These are phyloP conservation scores for Carabus problematicus DNA, from an alignment of 2,888 invertebrate species.

Conservation along the genomic window DNA sequence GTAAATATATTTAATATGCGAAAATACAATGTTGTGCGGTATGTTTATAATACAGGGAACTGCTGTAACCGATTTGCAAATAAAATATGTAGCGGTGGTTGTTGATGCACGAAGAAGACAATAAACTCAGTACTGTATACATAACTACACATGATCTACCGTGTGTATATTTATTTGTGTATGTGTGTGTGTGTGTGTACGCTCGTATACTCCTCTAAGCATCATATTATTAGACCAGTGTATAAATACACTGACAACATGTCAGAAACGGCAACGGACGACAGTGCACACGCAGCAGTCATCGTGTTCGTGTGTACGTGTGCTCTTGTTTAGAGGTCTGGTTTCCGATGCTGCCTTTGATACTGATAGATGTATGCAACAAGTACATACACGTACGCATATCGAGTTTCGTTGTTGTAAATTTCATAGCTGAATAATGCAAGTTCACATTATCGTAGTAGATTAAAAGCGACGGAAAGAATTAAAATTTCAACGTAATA, in stretches of 20 bases:
- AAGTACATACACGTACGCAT: not conserved
- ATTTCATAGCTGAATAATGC: slow-evolving; percentile 14
- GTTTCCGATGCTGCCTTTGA: not conserved
- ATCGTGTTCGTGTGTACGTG: too few species aligned
- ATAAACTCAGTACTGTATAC: not conserved
- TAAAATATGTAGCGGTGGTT: not conserved
- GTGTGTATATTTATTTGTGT: not conserved
- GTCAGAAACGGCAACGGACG: not conserved
- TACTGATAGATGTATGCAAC: too few species aligned
- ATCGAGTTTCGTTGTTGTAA: not conserved
- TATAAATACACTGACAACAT: slow-evolving; percentile 25
- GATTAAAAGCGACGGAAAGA: slow-evolving; percentile 33
- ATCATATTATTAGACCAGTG: slow-evolving; percentile 22
- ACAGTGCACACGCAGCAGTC: not conserved
- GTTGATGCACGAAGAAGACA: not conserved
- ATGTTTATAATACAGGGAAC: too few species aligned
- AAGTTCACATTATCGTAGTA: slow-evolving; percentile 6
- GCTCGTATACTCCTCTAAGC: slow-evolving; percentile 15
- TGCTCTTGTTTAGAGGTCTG: too few species aligned
- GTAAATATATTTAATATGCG: too few species aligned
- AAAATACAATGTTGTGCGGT: too few species aligned
- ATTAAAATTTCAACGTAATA: slow-evolving; percentile 35
- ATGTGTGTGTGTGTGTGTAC: slow-evolving; percentile 10
- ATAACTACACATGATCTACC: not conserved
- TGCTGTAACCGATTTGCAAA: not conserved